Evolutionary conservation across 2,113 vertebrate species (phyloP), one percentile per base, ranked within the genome.

Genomic region (Coreoperca whiteheadi): DNA sequence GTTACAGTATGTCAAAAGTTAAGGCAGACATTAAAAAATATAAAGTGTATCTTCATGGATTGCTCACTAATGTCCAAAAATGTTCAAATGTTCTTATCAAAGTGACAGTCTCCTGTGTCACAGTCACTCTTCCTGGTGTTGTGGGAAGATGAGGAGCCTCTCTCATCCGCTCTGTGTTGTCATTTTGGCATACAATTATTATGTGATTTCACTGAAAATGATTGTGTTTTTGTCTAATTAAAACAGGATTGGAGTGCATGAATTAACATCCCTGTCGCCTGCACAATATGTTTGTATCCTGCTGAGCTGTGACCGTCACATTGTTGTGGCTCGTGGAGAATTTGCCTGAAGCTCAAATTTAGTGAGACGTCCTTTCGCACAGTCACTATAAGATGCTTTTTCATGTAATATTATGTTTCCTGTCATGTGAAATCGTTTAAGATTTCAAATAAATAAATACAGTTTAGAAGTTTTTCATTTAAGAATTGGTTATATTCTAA

Each of bases 301-400:
- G 57, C 77, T 63, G 67, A 71, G 56, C 77, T 53, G 56, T 51
- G 66, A n/a, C 56, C 32, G 8, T 23, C 41, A 59, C 41, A 25
- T 25, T 28, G 14, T 60, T 25, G 16, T 59, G 32, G 56, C 51
- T 25, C 12, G 12, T 18, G 12, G 14, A 11, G 25, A 48, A 6
- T 41, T 25, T 57, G 30, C 46, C 41, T 34, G 56, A 3, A 61
- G 14, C 37, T 18, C 3, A 21, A 21, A 30, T 74, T 7, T 6
- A 28, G 37, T 30, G 21, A 41, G 14, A 59, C 4, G 41, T 56
- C 34, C 25, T 34, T n/a, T n/a, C 67, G 41, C 66, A 70, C 56
- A 25, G 28, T 46, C 21, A 30, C 34, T 16, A 4, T 8, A 12
- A 32, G 2, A 64, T 34, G 7, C 2, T 1, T 23, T 51, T 56